These are phyloP conservation scores for Spheniscus mendiculus DNA, from an alignment of 2,113 vertebrate species.

Conservation along the genomic window DNA sequence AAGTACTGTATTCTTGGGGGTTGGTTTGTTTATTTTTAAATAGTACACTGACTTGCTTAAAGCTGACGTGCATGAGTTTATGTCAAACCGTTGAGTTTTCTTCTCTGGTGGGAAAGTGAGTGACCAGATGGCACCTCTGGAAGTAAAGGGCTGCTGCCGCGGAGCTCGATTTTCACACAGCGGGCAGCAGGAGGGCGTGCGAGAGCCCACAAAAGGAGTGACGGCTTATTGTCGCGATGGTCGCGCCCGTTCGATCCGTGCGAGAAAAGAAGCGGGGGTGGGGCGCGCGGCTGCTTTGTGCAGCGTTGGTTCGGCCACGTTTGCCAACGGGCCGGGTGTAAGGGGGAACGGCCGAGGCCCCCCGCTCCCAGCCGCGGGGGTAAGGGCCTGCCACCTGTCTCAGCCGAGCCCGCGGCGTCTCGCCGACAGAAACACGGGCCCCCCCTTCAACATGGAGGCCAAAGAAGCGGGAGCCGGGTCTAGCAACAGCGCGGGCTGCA, in stretches of 20 bases:
- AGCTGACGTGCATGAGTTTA: accelerated
- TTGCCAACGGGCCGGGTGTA: accelerated
- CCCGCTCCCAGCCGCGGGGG: too few relatives aligned
- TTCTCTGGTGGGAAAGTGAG: neutral
- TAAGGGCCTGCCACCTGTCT: neutral
- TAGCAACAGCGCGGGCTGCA: too few relatives aligned
- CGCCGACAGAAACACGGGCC: too few relatives aligned
- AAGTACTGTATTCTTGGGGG: neutral
- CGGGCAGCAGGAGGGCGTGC: neutral
- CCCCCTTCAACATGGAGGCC: accelerated
- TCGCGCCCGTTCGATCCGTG: accelerated
- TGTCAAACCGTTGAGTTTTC: neutral
- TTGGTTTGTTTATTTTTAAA: neutral
- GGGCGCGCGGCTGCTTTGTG: accelerated
- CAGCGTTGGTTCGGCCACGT: accelerated
- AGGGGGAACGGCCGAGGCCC: too few relatives aligned
- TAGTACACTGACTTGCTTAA: accelerated
- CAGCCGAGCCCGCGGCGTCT: accelerated
- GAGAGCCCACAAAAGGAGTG: neutral
- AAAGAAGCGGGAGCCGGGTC: neutral
- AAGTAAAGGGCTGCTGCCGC: accelerated
- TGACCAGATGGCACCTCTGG: neutral
- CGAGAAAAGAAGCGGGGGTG: accelerated
- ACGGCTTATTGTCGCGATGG: accelerated
- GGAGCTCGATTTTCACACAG: neutral